Base-by-base conservation (phyloP, 2,888 invertebrate species). In the Magallana nippona region DNA sequence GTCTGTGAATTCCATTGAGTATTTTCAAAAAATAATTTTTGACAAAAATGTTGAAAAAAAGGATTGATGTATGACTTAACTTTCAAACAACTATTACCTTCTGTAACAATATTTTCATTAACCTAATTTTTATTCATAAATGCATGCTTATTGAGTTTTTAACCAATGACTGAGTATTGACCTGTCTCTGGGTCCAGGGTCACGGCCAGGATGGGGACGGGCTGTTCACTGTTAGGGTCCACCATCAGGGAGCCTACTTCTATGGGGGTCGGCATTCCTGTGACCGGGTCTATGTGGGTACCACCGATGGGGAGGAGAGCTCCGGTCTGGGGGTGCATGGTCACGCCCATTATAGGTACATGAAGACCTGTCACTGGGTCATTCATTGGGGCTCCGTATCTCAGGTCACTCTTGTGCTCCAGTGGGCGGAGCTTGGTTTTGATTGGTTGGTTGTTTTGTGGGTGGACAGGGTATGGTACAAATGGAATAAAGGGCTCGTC, bases 161-260 rank as follows among this genome's bases (percentile, higher is more conserved):
- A 1, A 10, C 15, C 11, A 22, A 77, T 44, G 8, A 5, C 8
- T 27, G 10, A 44, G 13, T 55, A 60, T 80, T 84, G 82, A 92
- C 93, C 93, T 83, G 92, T 90, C 62, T 90, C 87, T 22, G 90
- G 88, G 78, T 93, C 93, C 57, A 94, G 79, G 8, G 91, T 88
- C 3, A 93, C 92, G 10, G 92, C 89, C 81, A 94, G 84, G n/a
- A 94, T 92, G 0, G 93, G 94, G 32, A 93, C 93, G 10, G 93
- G 91, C 71, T 89, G 86, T 71, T 89, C 90, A 22, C 91, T 90
- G 63, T 88, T 89, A 1, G 93, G 92, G 83, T 94, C 94, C 15
- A 92, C 86, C 93, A 94, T 93, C 55, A 93, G 84, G 10, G 93
- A 92, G 1, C 93, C 93, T 3, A 93, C 87, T 82, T 94, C 94